Base-by-base conservation (phyloP, 2,888 invertebrate species). In the Pandemis cinnamomeana region DNA sequence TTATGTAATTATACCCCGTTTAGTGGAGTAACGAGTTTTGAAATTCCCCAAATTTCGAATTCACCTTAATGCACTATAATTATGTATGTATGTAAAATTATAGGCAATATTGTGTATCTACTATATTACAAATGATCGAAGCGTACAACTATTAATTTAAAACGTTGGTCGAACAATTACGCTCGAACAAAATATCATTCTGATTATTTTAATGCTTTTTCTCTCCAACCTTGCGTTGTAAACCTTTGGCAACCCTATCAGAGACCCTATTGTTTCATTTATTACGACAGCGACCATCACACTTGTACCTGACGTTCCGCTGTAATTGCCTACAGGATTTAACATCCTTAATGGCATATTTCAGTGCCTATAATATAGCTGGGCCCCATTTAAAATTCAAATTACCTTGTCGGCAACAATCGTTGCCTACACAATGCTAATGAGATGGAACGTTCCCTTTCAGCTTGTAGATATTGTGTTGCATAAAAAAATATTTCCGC, bases 301-400 rank as follows among this genome's bases (percentile, higher is more conserved):
- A 44, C 48, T 66, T n/a, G 36, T 36, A 10, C 10, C 10, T 66
- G 66, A 51, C 66, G 20, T 36, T 36, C 27, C 36, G 11, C n/a
- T 36, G 4, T 51, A 64, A 15, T 46, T 51, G 41, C 15, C 13
- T 27, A 2, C 51, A 67, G 58, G 67, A 44, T 68, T 58, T 58
- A 68, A 58, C 67, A 20, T 20, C n/a, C 44, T 42, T 55, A 58
- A 68, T 69, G 62, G 46, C 53, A 63, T 63, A 72, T 69, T 69
- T 64, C 55, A 27, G 51, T 55, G 42, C 41, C 42, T 48, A 46
- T 55, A 67, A 67, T 42, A 42, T 46, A 62, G 44, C 36, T 46
- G 44, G 20, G 67, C n/a, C 20, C 15, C 62, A 72, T 72, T 72
- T 72, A 68, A 62, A 63, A 72, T 68, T 72, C 62, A 72, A 72